Base-by-base conservation (phyloP, 2,797 vertebrate species). In the Lacerta agilis region DNA sequence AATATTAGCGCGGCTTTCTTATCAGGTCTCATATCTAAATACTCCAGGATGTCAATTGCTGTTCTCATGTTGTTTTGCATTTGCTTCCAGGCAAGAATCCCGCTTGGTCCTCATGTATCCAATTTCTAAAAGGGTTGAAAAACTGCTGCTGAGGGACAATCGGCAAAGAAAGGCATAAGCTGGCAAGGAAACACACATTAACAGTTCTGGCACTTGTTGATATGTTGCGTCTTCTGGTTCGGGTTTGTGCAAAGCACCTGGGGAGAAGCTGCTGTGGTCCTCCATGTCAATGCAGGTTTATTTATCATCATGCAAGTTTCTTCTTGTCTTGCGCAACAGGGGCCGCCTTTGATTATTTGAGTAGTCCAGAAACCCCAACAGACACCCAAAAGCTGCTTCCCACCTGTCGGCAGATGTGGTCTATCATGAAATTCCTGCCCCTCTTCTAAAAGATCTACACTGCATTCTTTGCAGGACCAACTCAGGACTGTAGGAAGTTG, bases 101-200 rank as follows among this genome's bases (percentile, higher is more conserved):
- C 3, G 0, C 49, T 55, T 55, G 49, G 49, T 55, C 49, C 49
- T 55, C 49, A 43, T 38, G 58, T 8, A 13, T 23, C 45, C 80
- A 83, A 77, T 78, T 83, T 77, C n/a, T 7, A 69, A 55, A 55
- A 69, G 81, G 64, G 61, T n/a, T 69, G 73, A 58, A 83, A 78
- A 69, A 71, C 18, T 9, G n/a, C 73, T 7, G 73, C 61, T 27
- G 58, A 45, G 25, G 33, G 64, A 38, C 41, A 86, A 5, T 55
- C 71, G 64, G 85, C 85, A 77, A 69, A 38, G 43, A 41, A 77
- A 76, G 15, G 29, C 58, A 8, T 25, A 83, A 6, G 17, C 41
- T 83, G 81, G 64, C 64, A 77, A 38, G 43, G 87, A 83, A 83
- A 33, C 80, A 15, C 23, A 20, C 6, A 8, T 45, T 67, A 55